These are phyloP conservation scores for Eudyptes chrysolophus DNA, from an alignment of 2,113 vertebrate genomes.

Conservation along the genomic window DNA sequence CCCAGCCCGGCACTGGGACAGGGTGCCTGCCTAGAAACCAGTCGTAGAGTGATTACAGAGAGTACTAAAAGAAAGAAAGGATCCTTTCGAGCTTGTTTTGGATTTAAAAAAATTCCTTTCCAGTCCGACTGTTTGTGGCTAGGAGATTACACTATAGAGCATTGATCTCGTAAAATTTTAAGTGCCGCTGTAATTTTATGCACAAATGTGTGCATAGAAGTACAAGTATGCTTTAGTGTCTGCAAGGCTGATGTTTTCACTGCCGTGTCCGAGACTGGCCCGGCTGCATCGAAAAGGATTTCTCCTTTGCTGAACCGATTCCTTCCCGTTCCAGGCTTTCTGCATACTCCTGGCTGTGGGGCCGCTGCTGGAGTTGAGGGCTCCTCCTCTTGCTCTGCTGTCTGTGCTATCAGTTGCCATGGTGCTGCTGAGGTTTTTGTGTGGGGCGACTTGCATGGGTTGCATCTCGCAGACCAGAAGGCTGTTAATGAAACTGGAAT, in stretches of 20 bases:
- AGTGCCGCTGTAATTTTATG: neutral
- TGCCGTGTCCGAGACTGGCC: accelerated
- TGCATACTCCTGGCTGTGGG: neutral
- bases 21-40: neutral
- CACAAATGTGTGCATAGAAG: neutral
- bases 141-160: neutral
- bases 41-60: neutral
- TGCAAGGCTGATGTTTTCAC: neutral
- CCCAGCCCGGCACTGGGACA: neutral
- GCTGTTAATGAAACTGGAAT: neutral
- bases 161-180: neutral
- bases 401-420: neutral
- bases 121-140: neutral
- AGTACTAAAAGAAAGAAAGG: neutral
- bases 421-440: neutral
- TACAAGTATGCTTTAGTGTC: neutral
- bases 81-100: neutral
- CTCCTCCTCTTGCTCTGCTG: neutral
- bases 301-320: neutral
- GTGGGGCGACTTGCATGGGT: neutral
- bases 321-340: neutral
- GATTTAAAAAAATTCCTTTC: neutral
- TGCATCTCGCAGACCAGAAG: neutral
- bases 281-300: neutral
- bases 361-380: neutral